These are phyloP conservation scores for Callipepla californica DNA, from an alignment of 2,113 vertebrate genomes.

Conservation along the genomic window DNA sequence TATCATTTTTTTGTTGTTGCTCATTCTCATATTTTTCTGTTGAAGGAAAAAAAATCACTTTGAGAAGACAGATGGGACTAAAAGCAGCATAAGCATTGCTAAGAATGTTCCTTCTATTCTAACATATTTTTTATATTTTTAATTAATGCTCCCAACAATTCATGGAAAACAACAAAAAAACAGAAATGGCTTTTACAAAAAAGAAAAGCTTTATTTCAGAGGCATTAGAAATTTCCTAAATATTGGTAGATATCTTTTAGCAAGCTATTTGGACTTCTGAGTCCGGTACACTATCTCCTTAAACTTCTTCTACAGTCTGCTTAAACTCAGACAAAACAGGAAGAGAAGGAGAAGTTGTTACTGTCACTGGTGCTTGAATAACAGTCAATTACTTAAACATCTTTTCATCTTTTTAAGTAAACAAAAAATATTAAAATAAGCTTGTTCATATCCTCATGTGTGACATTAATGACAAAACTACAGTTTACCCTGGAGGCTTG, in stretches of 20 bases:
- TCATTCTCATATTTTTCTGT: slow-evolving; percentile 46
- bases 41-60: slow-evolving; percentile 48
- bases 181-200: slow-evolving; percentile 17
- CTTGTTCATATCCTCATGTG: background rate
- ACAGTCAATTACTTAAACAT: background rate
- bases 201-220: background rate
- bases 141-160: background rate
- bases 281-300: background rate
- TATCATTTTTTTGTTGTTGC: background rate
- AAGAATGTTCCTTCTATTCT: slow-evolving; percentile 25
- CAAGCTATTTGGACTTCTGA: background rate
- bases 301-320: background rate
- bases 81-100: slow-evolving; percentile 23
- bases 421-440: background rate
- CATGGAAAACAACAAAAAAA: background rate
- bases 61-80: slow-evolving; percentile 44
- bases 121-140: slow-evolving; percentile 32
- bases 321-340: background rate
- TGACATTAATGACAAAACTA: background rate
- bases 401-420: slow-evolving; percentile 23
- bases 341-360: background rate
- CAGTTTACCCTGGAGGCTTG: background rate
- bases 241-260: slow-evolving; percentile 5
- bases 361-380: background rate
- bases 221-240: background rate